These are phyloP conservation scores for Xenopus petersii DNA, from an alignment of 2,797 vertebrate genomes.

Conservation along the genomic window DNA sequence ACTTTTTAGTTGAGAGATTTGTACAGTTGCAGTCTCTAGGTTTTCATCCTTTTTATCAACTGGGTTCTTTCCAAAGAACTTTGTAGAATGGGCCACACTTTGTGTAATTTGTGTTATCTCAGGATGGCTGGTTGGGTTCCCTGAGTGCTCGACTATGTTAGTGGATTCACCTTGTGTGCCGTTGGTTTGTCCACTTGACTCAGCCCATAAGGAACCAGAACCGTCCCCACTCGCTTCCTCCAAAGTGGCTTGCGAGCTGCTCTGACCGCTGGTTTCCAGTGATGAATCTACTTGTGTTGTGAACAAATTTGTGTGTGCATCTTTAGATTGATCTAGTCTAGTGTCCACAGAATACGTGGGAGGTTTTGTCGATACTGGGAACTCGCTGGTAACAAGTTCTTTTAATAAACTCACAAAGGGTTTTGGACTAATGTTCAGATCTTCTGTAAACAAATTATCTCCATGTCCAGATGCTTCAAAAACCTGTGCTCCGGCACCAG, in stretches of 20 bases:
- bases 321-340: neutral
- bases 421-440: neutral
- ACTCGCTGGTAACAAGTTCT: slow-evolving; percentile 22
- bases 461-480: slow-evolving; percentile 11
- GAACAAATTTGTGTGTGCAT: slow-evolving; percentile 13
- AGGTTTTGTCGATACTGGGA: neutral
- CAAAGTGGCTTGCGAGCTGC: neutral
- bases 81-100: neutral
- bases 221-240: slow-evolving; percentile 56
- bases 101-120: neutral
- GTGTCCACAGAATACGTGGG: rapidly evolving
- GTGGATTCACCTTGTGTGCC: neutral
- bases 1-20: slow-evolving; percentile 8
- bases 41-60: neutral
- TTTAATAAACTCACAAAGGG: slow-evolving; percentile 1
- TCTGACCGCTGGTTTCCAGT: slow-evolving; percentile 21
- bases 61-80: neutral
- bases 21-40: slow-evolving; percentile 18
- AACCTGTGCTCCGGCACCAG: neutral
- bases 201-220: slow-evolving; percentile 51
- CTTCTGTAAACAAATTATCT: slow-evolving; percentile 8
- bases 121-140: neutral
- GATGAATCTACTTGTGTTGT: slow-evolving; percentile 16
- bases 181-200: neutral
- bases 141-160: neutral